Base-by-base conservation (phyloP, 1,140 invertebrate species). In the Scaptomyza pallida region DNA sequence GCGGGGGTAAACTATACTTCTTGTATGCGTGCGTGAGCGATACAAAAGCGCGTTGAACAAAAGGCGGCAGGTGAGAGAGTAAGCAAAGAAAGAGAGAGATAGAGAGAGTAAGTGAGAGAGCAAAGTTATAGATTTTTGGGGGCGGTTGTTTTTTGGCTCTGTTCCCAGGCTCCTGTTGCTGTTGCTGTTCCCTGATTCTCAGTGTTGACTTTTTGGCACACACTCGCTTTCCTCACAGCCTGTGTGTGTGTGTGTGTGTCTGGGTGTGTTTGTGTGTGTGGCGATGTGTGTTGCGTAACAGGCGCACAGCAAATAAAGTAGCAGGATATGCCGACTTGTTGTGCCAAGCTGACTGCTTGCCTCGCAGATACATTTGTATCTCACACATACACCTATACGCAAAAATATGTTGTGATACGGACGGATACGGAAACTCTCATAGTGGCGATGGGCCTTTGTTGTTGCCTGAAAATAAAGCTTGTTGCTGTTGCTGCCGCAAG, bases 321-420 rank as follows among this genome's bases (percentile, higher is more conserved):
- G 19, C 48, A 64, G 61, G 51, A 64, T 54, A 50, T 60, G 64
- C n/a, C 57, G 45, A 70, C 67, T 70, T 70, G 67, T 70, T 70
- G 67, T 64, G 52, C 55, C 54, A n/a, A 40, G 15, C 21, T 57
- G 43, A 17, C 45, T 19, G 45, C 13, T 19, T 21, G 45, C 35
- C 13, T 30, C 48, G 47, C 61, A 85, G 79, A 78, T 79, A 82
- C 79, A 85, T 79, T 79, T 83, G 79, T 82, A 74, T 78, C 80
- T 80, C 51, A 35, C 64, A 70, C 57, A 65, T 48, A 62, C 44
- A 15, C 48, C 17, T 35, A 45, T 50, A 54, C 56, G 26, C 21
- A 30, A 30, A 69, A 9, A 26, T 15, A 60, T 48, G 35, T 50
- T 15, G 21, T 16, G 45, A 9, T 43, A 51, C 47, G 48, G 21